phyloP scores from a whole-genome alignment of 2,797 vertebrate species.

The Etheostoma perlongum region DNA sequence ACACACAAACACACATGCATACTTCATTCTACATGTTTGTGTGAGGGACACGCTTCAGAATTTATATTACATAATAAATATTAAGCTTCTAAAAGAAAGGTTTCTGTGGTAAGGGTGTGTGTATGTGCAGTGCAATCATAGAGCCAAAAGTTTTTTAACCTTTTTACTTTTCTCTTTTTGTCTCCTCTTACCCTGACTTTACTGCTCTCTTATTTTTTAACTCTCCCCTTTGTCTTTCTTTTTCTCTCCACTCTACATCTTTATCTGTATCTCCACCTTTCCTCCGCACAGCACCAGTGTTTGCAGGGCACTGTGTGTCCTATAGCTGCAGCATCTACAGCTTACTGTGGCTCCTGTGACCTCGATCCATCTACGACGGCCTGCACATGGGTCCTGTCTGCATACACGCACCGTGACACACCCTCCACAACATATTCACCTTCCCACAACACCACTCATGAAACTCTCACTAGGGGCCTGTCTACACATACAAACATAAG shows the following conservation, averaged over 20 bases:
- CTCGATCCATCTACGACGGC: slow-evolving; percentile 83
- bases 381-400: slow-evolving; percentile 84
- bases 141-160: neutral
- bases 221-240: neutral
- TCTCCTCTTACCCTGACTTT: neutral
- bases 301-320: slow-evolving; percentile 85
- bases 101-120: slow-evolving; percentile 7
- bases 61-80: neutral
- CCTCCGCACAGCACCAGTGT: slow-evolving; percentile 83
- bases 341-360: slow-evolving; percentile 90
- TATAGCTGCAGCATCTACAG: slow-evolving; percentile 75
- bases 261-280: neutral
- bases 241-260: neutral
- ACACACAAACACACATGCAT: slow-evolving; percentile 6
- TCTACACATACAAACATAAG: slow-evolving; percentile 31
- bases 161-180: neutral
- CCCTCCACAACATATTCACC: slow-evolving; percentile 32
- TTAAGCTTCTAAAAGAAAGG: neutral
- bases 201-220: neutral
- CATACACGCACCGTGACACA: slow-evolving; percentile 26
- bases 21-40: slow-evolving; percentile 2
- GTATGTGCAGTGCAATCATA: neutral
- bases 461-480: slow-evolving; percentile 47
- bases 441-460: slow-evolving; percentile 52
- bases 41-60: neutral